Base-by-base conservation (phyloP, 2,888 invertebrate genomes). In the Papilio elwesi region DNA sequence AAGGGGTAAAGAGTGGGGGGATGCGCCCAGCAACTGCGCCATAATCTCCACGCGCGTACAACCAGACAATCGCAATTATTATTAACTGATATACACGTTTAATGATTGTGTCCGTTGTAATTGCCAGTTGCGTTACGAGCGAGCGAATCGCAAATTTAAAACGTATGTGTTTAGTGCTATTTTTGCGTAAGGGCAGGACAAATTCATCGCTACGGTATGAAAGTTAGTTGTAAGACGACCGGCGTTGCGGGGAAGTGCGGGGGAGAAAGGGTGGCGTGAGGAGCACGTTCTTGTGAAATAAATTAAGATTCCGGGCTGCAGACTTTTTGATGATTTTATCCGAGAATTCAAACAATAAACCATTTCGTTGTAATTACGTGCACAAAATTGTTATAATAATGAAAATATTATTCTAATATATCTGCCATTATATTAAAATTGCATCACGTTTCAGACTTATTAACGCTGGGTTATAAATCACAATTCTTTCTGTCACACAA, bases 31-130 rank as follows among this genome's bases (percentile, higher is more conserved):
- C 90, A 90, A 91, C 91, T 88, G 90, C 91, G 90, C 90, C 87
- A 89, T 88, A 89, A 89, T 90, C 87, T 87, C 82, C 85, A 90
- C 89, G 89, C 90, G 90, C 89, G 87, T 89, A 90, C 89, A 84
- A 84, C 87, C 90, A 90, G 91, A 91, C 91, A 91, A 91, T 91
- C 90, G 88, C 86, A 92, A 91, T 92, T 91, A 73, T 73, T 91
- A 91, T 91, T 90, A 91, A 90, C 91, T 77, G 75, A 78, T 77
- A 78, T 89, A 89, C 89, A 90, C 87, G 88, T 89, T 90, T 90
- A 90, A 91, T 90, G 90, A 90, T 88, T 87, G 89, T 87, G 87
- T 88, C 82, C 69, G 73, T 26, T 67, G 70, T 66, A 74, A 76
- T 68, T 74, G 43, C 68, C 71, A 74, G 64, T 55, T 53, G 57